Base-by-base conservation (phyloP, 2,797 vertebrate species). In the Danio choprae region DNA sequence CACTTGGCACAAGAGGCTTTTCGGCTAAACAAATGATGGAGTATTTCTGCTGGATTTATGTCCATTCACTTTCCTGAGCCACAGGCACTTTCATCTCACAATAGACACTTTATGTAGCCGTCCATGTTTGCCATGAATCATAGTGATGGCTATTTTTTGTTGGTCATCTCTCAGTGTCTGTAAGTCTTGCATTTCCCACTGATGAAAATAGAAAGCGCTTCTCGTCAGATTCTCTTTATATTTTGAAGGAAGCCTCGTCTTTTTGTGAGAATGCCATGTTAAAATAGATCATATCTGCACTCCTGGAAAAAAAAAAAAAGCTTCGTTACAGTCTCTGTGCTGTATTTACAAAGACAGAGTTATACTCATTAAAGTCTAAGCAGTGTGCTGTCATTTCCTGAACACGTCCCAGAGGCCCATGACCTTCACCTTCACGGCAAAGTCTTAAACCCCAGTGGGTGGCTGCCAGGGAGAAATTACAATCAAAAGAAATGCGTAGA, bases 301-400 rank as follows among this genome's bases (percentile, higher is more conserved):
- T 72, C 84, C 73, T 86, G 78, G 86, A 78, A 80, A 84, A 77
- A 88, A 78, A 80, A 84, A 77, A 88, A 81, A 86, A 87, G 81
- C 73, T 55, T 87, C 74, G 69, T 84, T 82, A 84, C 86, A 86
- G 87, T 70, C 87, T 62, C 65, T 68, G 86, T 90, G 91, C 88
- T 92, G 87, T 90, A 91, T 93, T 92, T 90, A 93, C 86, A 89
- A 89, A 89, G 86, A 92, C 87, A 84, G 89, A 88, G 64, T 91
- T 89, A 92, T 92, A 91, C 93, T 93, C 91, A 92, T 94, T 92
- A 92, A 90, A 91, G 90, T 88, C 90, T 75, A 86, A 79, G 82
- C 89, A 88, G 90, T 90, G 88, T 90, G 90, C 88, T 86, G 90
- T 87, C 87, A 86, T 92, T 93, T 94, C 92, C 94, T 92, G 90